Conservation (phyloP, 2,113 vertebrate genomes). For the Sander vitreus region DNA sequence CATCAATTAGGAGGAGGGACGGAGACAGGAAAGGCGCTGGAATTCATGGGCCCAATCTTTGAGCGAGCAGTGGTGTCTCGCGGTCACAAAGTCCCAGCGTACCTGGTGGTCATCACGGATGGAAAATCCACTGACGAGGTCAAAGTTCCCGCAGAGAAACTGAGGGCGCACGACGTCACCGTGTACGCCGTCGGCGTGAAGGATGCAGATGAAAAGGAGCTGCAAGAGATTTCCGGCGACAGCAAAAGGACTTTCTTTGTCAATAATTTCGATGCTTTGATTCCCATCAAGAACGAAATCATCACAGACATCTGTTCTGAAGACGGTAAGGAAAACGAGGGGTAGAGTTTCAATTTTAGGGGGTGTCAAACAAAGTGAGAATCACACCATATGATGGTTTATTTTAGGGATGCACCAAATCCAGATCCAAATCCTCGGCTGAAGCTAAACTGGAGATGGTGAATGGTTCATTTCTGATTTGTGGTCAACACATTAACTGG, state of each 20-base stretch:
- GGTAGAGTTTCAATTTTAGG: too few relatives aligned
- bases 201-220: constrained; percentile 66
- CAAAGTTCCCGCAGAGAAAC: constrained; percentile 72
- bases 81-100: constrained; percentile 68
- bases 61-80: constrained; percentile 63
- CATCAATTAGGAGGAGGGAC: constrained; percentile 80
- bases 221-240: constrained; percentile 82
- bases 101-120: constrained; percentile 89
- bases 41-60: constrained; percentile 81
- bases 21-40: constrained; percentile 82
- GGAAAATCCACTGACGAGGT: constrained; percentile 85
- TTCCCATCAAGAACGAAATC: constrained; percentile 83
- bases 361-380: too few relatives aligned
- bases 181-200: constrained; percentile 88
- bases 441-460: too few relatives aligned
- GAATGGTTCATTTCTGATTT: too few relatives aligned
- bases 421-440: too few relatives aligned
- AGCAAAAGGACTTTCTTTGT: constrained; percentile 83
- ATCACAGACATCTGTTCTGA: constrained; percentile 86
- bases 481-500: too few relatives aligned
- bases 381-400: too few relatives aligned
- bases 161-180: constrained; percentile 76
- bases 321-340: constrained; percentile 80
- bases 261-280: constrained; percentile 86
- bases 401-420: too few relatives aligned